Base-by-base conservation (phyloP, 2,797 vertebrate genomes). In the Argyrosomus regius region DNA sequence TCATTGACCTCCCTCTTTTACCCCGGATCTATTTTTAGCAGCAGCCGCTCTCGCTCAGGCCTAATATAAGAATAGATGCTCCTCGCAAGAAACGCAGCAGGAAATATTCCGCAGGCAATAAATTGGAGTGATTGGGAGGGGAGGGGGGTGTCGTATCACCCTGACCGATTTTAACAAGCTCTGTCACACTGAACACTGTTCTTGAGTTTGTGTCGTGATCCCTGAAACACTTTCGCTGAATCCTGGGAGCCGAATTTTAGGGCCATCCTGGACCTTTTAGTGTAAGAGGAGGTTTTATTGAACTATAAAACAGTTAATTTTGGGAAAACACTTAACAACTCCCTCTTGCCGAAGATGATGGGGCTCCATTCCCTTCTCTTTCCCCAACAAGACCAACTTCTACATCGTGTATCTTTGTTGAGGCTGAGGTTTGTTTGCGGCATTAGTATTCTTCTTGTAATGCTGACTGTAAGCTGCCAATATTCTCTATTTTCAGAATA, bases 21-120 rank as follows among this genome's bases (percentile, higher is more conserved):
- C 86, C 88, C 90, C 89, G 11, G 41, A 53, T 88, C 93, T 95
- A 95, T 94, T 95, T 94, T 93, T 95, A 95, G 93, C 88, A 28
- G 82, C 77, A 74, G 78, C 87, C 69, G 68, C 91, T 91, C 68
- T 83, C 78, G 1, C 80, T 91, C 79, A 8, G 74, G 74, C 86
- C 60, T 52, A 67, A 85, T 85, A 43, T 88, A 87, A 92, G 87
- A 91, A 91, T 88, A 88, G 90, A 85, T 65, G 70, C 70, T 83
- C 72, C 60, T 83, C 71, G 5, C 67, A 72, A 83, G 83, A 76
- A 83, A 75, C 28, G 31, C 84, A 83, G 86, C 75, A 72, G 81
- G 76, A 84, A 81, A 66, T 60, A 53, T 72, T 83, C 78, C 77
- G 71, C 82, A 67, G 83, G 82, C 77, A n/a, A 24, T 54, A 69